Evolutionary conservation across 2,888 invertebrate genomes (phyloP), one percentile per base, ranked within the genome.

Genomic region (Carterocephalus palaemon): DNA sequence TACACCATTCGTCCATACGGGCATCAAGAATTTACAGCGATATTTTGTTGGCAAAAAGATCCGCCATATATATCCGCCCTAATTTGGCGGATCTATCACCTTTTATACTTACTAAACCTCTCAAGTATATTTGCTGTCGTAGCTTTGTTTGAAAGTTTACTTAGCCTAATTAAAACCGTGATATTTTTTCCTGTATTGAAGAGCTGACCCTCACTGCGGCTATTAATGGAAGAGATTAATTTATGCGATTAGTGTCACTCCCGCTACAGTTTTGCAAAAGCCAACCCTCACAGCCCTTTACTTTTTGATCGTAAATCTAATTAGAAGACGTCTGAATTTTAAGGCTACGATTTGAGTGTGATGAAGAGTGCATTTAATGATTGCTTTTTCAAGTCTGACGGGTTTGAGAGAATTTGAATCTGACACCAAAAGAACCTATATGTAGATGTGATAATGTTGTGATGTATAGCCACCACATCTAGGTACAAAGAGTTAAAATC

Each of bases 301-400:
- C 34, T 42, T 42, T 33, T 33, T 33, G 42, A 26, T 34, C 42
- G 33, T 42, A 28, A 42, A 34, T 34, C 34, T 34, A 34, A 34
- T 34, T 28, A 42, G 15, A 24, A 28, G 22, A 42, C n/a, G 42
- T 19, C 34, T 34, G 42, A 9, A 20, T 10, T 42, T 42, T 10
- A 42, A 26, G 28, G 15, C 34, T 26, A 3, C 7, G 12, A 42
- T 9, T 42, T 22, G 15, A 16, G 26, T 42, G 24, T 4, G 6
- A 22, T 29, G 29, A 32, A 13, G 3, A 4, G 7, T 37, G 26
- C 12, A 22, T 16, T 28, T 20, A 2, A 28, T 15, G 20, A 10
- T 26, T 22, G 7, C 5, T 24, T 3, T 12, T n/a, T 16, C n/a
- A n/a, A n/a, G n/a, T n/a, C n/a, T n/a, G n/a, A 3, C 8, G 23